Base-by-base conservation (phyloP, 1,140 invertebrate species). In the Magallana angulata region DNA sequence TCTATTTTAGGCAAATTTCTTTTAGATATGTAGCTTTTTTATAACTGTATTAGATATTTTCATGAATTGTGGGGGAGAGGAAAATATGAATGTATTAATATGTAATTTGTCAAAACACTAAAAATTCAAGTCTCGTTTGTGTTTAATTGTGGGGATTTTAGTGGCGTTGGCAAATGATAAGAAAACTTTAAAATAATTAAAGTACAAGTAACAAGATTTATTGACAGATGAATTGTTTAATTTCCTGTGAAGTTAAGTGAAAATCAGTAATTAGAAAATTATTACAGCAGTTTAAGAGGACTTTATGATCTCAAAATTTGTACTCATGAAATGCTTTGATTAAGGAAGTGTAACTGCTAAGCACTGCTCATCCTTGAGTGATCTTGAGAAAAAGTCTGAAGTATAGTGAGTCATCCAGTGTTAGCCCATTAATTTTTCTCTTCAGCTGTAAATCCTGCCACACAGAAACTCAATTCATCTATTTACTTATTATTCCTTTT, bases 401-500 rank as follows among this genome's bases (percentile, higher is more conserved):
- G 68, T 76, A 76, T 30, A 8, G 24, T 76, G 68, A 76, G 68
- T 76, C 68, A 76, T 76, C 11, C 68, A 76, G 68, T 76, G 68
- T 76, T 76, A 76, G 24, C 68, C 68, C 68, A 76, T 76, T 76
- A 76, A 76, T 76, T 76, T 76, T 76, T 76, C 68, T 76, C 24
- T 18, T 76, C 68, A 76, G 36, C 68, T 76, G 68, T 76, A 76
- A 76, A 76, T 76, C 68, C 68, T 76, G 68, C 68, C 68, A 76
- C 68, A 76, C 68, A 76, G 68, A 76, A 76, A 76, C 68, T 76
- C 11, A 76, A 76, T 76, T 76, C 68, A 76, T 76, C 24, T 76
- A 76, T 76, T 76, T 76, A 76, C 68, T 76, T 76, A 71, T 71
- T 71, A 76, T 76, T 76, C 68, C 68, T 76, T 76, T 76, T 71